Conservation (phyloP, 2,797 vertebrate species). For the Aeoliscus strigatus region DNA sequence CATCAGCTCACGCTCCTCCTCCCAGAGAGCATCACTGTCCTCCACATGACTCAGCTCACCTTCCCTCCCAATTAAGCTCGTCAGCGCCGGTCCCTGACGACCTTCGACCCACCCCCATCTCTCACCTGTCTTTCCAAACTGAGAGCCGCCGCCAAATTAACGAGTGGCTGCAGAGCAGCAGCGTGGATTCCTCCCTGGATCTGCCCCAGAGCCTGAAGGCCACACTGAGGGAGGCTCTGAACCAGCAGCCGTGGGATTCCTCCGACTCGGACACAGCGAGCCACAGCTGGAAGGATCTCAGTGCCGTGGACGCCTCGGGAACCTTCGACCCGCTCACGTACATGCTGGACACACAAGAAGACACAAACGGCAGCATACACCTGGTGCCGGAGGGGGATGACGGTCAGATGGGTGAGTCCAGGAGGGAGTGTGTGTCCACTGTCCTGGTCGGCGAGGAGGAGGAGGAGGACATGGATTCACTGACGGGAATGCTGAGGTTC, state of each 20-base stretch:
- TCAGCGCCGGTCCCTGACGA: conserved; percentile 34
- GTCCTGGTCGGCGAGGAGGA: conserved; percentile 35
- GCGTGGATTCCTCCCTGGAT: conserved; percentile 65
- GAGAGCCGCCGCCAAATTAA: conserved; percentile 32
- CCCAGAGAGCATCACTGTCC: conserved; percentile 6
- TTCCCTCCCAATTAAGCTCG: no score
- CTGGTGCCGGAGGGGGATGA: conserved; percentile 6
- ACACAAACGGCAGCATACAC: conserved; percentile 4
- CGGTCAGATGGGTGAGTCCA: neutral
- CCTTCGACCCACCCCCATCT: conserved; percentile 15
- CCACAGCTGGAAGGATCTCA: conserved; percentile 58
- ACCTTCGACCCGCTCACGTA: conserved; percentile 82
- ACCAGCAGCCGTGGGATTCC: conserved; percentile 40
- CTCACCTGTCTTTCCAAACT: neutral
- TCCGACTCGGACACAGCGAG: conserved; percentile 27
- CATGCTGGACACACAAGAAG: conserved; percentile 49
- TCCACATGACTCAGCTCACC: conserved; percentile 3
- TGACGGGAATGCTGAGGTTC: conserved; percentile 73
- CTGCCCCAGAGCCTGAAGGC: conserved; percentile 68
- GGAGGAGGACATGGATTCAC: conserved; percentile 50
- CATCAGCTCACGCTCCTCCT: conserved; percentile 10
- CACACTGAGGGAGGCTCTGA: conserved; percentile 54
- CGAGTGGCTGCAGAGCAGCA: conserved; percentile 49
- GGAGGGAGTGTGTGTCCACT: conserved; percentile 34
- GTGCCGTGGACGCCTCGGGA: conserved; percentile 68